Conservation (phyloP, 2,113 vertebrate genomes). For the Rhineura floridana region DNA sequence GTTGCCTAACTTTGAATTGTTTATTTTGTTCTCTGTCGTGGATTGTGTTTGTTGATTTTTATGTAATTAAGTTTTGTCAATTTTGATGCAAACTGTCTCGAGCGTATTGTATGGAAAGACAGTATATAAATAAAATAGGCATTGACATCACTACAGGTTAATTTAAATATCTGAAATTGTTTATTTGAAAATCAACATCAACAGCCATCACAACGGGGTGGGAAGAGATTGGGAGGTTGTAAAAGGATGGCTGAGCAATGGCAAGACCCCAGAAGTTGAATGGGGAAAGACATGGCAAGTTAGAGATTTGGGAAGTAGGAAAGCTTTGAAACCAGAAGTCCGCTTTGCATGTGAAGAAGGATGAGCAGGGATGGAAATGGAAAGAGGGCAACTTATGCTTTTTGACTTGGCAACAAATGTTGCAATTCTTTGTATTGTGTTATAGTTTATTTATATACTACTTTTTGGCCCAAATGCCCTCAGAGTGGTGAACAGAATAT, state of each 20-base stretch:
- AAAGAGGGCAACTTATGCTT: too few relatives aligned
- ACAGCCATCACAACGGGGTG: not conserved
- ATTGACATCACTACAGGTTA: not conserved
- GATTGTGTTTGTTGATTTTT: not conserved
- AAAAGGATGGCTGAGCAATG: not conserved
- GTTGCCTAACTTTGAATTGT: not conserved
- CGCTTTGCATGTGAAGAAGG: too few relatives aligned
- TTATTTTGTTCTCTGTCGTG: not conserved
- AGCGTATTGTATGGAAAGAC: not conserved
- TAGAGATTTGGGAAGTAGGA: not conserved
- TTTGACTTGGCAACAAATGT: not conserved
- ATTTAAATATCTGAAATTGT: not conserved
- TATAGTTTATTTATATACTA: too few relatives aligned
- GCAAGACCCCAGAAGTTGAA: not conserved
- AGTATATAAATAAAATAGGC: not conserved
- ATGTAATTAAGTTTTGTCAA: not conserved
- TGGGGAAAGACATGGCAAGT: not conserved
- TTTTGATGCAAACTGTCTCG: too few relatives aligned
- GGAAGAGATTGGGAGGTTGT: not conserved
- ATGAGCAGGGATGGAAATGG: not conserved
- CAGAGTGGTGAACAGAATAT: too few relatives aligned
- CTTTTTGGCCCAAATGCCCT: too few relatives aligned
- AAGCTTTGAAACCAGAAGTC: not conserved
- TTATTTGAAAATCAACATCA: not conserved
- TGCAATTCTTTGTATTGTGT: slow-evolving; percentile 11